These are phyloP conservation scores for Cerastoderma edule DNA, from an alignment of 2,888 invertebrate species.

Conservation along the genomic window DNA sequence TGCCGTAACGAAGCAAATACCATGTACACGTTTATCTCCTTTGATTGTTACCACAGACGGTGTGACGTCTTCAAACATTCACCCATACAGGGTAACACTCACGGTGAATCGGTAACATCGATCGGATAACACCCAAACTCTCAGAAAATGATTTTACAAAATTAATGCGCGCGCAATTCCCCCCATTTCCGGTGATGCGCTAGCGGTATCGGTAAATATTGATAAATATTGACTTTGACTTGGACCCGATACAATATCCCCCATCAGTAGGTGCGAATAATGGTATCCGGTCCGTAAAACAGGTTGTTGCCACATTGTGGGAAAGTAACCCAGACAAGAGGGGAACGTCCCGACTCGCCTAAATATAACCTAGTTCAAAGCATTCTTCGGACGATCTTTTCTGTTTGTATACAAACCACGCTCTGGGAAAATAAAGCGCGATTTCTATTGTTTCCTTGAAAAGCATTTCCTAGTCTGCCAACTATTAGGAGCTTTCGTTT, in stretches of 20 bases:
- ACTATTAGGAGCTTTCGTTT: no score
- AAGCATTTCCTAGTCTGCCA: no score
- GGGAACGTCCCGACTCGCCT: not conserved
- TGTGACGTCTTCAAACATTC: not conserved
- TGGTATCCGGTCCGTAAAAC: conserved; percentile 22
- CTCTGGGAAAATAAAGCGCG: no score
- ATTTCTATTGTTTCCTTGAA: no score
- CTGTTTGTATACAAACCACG: no score
- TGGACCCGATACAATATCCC: conserved; percentile 24
- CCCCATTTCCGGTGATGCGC: conserved; percentile 41
- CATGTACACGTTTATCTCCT: no score
- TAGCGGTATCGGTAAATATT: conserved; percentile 52
- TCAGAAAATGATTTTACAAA: not conserved
- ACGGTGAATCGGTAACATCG: not conserved
- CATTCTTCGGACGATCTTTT: not conserved
- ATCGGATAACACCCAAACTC: not conserved
- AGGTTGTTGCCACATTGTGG: conserved; percentile 41
- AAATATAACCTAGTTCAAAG: not conserved
- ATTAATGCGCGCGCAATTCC: not conserved
- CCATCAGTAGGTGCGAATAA: conserved; percentile 38
- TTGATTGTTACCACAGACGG: not conserved
- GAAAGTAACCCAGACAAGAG: conserved; percentile 19
- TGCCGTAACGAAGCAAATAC: no score
- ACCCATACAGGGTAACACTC: not conserved
- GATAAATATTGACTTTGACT: conserved; percentile 57